Conservation (phyloP, 2,888 invertebrate genomes). For the Hypomecis punctinalis region DNA sequence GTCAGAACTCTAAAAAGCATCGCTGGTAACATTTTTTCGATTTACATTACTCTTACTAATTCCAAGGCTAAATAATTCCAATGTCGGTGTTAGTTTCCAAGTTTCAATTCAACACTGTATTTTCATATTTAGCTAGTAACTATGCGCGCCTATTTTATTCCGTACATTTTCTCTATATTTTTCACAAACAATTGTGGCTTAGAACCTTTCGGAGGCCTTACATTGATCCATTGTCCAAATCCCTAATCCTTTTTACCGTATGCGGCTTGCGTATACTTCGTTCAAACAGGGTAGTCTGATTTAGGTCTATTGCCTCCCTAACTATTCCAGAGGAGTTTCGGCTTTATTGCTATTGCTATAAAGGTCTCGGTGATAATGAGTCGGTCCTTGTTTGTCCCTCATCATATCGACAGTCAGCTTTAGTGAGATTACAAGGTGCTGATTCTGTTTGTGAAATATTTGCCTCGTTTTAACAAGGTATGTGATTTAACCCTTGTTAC, state of each 20-base stretch:
- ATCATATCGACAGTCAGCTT: constrained; percentile 53
- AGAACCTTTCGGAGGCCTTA: constrained; percentile 1
- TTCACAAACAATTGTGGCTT: constrained; percentile 19
- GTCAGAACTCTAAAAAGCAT: too few species aligned
- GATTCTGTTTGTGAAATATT: constrained; percentile 51
- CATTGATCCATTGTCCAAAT: constrained; percentile 54
- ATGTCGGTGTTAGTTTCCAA: too few species aligned
- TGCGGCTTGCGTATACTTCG: constrained; percentile 62
- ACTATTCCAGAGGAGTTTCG: constrained; percentile 45
- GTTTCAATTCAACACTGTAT: too few species aligned
- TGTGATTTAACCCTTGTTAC: constrained; percentile 36
- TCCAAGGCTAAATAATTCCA: too few species aligned
- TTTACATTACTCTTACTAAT: too few species aligned
- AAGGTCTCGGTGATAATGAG: constrained; percentile 33
- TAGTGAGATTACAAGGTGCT: constrained; percentile 58
- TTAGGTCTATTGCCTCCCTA: constrained; percentile 46
- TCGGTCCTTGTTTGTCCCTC: constrained; percentile 48
- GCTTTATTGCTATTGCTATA: constrained; percentile 46
- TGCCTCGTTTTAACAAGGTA: constrained; percentile 41
- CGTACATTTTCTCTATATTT: neutral
- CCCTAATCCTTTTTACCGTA: constrained; percentile 59
- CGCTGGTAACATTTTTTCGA: too few species aligned
- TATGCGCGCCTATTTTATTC: too few species aligned
- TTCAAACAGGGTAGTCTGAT: constrained; percentile 60
- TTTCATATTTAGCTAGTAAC: too few species aligned